These are phyloP conservation scores for Myotis davidii DNA, from an alignment of 2,113 vertebrate species.

Conservation along the genomic window DNA sequence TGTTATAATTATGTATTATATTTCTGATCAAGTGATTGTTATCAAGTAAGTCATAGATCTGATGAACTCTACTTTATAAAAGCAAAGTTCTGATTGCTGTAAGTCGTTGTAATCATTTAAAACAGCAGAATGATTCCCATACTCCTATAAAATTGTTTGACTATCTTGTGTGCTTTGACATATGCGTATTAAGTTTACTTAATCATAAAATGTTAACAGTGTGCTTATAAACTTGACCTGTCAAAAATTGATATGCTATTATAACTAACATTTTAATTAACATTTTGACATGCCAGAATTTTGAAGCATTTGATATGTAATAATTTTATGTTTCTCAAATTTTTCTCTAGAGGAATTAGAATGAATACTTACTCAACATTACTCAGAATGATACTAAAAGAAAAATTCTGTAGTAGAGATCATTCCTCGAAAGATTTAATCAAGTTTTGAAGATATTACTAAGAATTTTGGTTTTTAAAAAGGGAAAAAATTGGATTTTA, in stretches of 20 bases:
- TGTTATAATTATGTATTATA: not conserved
- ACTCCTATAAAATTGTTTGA: slow-evolving; percentile 29
- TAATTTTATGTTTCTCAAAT: not conserved
- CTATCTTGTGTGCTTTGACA: not conserved
- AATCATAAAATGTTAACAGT: slow-evolving; percentile 10
- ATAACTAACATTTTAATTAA: slow-evolving; percentile 10
- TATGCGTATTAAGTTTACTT: not conserved
- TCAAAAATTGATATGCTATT: not conserved
- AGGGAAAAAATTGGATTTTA: not conserved
- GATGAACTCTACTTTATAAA: slow-evolving; percentile 38
- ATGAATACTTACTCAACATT: not conserved
- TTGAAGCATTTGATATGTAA: not conserved
- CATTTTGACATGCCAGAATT: slow-evolving; percentile 13
- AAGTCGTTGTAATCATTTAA: not conserved
- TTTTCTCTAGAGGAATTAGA: not conserved
- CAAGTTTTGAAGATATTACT: not conserved
- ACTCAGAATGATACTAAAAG: not conserved
- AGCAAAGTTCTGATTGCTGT: not conserved
- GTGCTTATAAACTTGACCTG: slow-evolving; percentile 33
- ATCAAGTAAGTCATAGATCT: slow-evolving; percentile 21
- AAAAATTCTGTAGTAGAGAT: not conserved
- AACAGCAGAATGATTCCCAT: slow-evolving; percentile 1
- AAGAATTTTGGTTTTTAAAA: not conserved
- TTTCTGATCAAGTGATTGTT: not conserved
- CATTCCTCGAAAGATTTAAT: not conserved